Percentiles rank a stretch among this genome's conserved stretches.
Conservation (phyloP, 2,888 invertebrate genomes). For the Megalurothrips usitatus region DNA sequence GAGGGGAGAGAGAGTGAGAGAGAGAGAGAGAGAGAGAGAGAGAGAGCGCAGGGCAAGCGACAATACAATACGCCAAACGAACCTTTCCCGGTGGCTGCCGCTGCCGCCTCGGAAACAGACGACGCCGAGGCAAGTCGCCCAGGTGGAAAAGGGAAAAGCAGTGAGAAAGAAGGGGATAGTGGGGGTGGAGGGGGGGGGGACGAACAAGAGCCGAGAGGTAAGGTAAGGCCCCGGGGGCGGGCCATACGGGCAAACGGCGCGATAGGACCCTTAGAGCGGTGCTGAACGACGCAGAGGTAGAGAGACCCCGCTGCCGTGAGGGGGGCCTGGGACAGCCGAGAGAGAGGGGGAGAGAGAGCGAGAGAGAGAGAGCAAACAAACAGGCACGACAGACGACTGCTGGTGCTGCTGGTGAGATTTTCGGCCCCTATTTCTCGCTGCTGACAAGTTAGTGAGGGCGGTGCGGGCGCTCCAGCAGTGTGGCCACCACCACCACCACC, state of each 20-base stretch:
- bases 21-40: neutral
- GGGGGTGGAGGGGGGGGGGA: too few species aligned
- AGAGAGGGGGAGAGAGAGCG: neutral
- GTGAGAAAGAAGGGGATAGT: too few species aligned
- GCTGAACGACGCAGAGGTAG: neutral
- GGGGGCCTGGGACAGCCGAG: neutral
- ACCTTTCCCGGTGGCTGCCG: neutral
- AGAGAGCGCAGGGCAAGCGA: neutral
- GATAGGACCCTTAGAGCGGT: neutral
- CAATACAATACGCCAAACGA: constrained; percentile 17
- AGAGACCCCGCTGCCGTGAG: neutral
- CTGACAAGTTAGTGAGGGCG: too few species aligned
- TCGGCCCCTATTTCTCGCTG: too few species aligned
- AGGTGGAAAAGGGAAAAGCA: neutral
- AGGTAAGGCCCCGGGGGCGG: neutral
- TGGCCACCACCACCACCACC: too few species aligned
- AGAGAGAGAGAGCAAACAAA: neutral
- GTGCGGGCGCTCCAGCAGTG: too few species aligned
- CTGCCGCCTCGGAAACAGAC: neutral
- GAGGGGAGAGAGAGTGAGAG: neutral
- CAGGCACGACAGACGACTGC: neutral
- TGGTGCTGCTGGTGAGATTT: too few species aligned
- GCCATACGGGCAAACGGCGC: neutral
- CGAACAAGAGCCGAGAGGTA: too few species aligned
- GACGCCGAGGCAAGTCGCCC: neutral